Evolutionary conservation across 2,888 invertebrate genomes (phyloP).

Genomic region (Polydrusus pterygomalis): DNA sequence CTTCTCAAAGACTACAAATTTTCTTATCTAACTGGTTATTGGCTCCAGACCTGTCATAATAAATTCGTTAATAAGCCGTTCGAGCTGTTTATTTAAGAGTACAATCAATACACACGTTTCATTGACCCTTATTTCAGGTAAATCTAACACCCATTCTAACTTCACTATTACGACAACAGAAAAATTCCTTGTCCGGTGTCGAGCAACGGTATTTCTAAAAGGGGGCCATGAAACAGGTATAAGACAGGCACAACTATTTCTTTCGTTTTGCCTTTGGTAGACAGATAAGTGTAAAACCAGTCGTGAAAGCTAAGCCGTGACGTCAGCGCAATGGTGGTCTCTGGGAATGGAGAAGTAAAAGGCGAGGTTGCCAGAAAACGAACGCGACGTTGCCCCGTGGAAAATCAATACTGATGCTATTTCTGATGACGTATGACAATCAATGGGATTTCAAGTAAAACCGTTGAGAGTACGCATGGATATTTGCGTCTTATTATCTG

Average conservation of each 20-base stretch:
- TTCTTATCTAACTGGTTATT: not conserved
- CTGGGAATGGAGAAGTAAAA: slow-evolving; percentile 29
- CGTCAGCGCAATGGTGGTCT: slow-evolving; percentile 45
- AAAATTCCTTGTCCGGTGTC: slow-evolving; percentile 49
- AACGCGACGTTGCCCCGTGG: slow-evolving; percentile 26
- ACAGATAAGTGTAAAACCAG: slow-evolving; percentile 53
- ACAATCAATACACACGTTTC: slow-evolving; percentile 33
- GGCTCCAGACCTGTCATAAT: not conserved
- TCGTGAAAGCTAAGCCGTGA: slow-evolving; percentile 52
- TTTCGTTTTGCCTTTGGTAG: slow-evolving; percentile 46
- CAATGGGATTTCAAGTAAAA: no score
- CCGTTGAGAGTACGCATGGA: not conserved
- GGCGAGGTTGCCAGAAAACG: slow-evolving; percentile 19
- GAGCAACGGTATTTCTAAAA: slow-evolving; percentile 51
- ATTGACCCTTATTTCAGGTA: slow-evolving; percentile 48
- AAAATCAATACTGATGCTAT: slow-evolving; percentile 16
- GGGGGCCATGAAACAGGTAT: slow-evolving; percentile 50
- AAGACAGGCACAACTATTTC: slow-evolving; percentile 51
- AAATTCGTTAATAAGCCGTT: slow-evolving; percentile 15
- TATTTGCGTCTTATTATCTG: not conserved
- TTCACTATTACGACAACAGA: slow-evolving; percentile 37
- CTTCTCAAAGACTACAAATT: not conserved
- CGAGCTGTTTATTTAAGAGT: slow-evolving; percentile 14
- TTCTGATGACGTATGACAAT: not conserved
- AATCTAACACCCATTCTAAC: slow-evolving; percentile 34